Evolutionary conservation across 2,888 invertebrate genomes (phyloP).

Genomic region (Malachius bipustulatus): DNA sequence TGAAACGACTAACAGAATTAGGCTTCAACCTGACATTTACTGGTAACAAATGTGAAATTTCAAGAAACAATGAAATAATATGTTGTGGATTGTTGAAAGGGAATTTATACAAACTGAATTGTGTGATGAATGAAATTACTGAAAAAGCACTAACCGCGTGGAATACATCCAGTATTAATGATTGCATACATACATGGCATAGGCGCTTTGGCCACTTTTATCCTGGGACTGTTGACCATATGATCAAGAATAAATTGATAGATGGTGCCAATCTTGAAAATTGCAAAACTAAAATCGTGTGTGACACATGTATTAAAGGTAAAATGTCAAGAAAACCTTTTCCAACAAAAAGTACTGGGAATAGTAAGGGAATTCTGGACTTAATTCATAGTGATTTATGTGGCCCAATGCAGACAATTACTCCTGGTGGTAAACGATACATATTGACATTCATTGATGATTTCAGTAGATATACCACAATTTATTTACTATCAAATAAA

Average conservation of each 20-base stretch:
- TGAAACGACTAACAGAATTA: not conserved
- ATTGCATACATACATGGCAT: slow-evolving; percentile 5
- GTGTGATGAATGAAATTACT: no score
- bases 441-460: slow-evolving; percentile 6
- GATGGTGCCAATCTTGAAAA: not conserved
- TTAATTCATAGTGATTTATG: slow-evolving; percentile 5
- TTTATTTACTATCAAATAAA: slow-evolving; percentile 4
- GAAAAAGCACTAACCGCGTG: not conserved
- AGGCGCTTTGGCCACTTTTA: slow-evolving; percentile 6
- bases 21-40: not conserved
- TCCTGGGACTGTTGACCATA: not conserved
- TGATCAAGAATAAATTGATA: not conserved
- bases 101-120: not conserved
- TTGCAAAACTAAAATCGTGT: not conserved
- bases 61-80: not conserved
- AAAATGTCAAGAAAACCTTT: slow-evolving; percentile 6
- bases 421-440: slow-evolving; percentile 5
- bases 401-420: slow-evolving; percentile 5
- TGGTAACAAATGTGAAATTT: not conserved
- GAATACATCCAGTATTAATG: not conserved
- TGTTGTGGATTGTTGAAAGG: not conserved
- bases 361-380: not conserved
- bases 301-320: slow-evolving; percentile 5
- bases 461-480: slow-evolving; percentile 1
- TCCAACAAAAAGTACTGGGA: not conserved